Percentiles rank a stretch among this genome's conserved stretches.
These are phyloP conservation scores for Harmothoe impar DNA, from an alignment of 2,888 invertebrate genomes.

Conservation along the genomic window DNA sequence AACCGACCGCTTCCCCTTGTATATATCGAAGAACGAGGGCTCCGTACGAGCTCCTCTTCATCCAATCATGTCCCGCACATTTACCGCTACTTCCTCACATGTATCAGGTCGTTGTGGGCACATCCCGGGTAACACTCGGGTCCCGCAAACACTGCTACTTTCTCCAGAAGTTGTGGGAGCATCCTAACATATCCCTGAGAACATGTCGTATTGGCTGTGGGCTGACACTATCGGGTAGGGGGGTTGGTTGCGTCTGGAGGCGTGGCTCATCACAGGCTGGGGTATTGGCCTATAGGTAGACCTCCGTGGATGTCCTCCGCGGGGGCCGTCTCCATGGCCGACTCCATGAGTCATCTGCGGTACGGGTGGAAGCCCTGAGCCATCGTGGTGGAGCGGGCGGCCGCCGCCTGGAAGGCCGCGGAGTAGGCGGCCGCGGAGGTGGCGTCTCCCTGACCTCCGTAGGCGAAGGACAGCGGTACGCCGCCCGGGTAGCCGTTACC, in stretches of 20 bases:
- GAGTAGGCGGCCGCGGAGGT: slow-evolving; percentile 31
- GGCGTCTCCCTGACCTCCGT: slow-evolving; percentile 44
- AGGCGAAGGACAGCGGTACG: slow-evolving; percentile 31
- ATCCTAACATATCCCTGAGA: no score
- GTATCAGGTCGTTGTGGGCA: no score
- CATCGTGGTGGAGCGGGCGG: slow-evolving; percentile 33
- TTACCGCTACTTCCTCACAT: no score
- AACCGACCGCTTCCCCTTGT: background rate
- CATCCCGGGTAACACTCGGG: no score
- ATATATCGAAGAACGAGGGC: no score
- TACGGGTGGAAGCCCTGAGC: slow-evolving; percentile 60
- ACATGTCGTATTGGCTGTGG: no score
- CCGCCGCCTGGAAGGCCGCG: background rate
- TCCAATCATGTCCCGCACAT: no score
- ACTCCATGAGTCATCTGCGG: slow-evolving; percentile 49
- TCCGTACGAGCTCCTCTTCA: no score
- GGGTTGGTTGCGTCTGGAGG: background rate
- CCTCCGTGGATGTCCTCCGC: background rate
- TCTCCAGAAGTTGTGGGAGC: no score
- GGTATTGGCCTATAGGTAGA: slow-evolving; percentile 29
- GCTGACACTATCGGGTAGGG: background rate
- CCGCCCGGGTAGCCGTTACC: slow-evolving; percentile 33
- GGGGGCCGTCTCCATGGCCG: slow-evolving; percentile 45
- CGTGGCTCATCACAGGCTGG: slow-evolving; percentile 35
- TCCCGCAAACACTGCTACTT: no score